Base-by-base conservation (phyloP, 2,888 invertebrate genomes). In the Melanchra persicariae region DNA sequence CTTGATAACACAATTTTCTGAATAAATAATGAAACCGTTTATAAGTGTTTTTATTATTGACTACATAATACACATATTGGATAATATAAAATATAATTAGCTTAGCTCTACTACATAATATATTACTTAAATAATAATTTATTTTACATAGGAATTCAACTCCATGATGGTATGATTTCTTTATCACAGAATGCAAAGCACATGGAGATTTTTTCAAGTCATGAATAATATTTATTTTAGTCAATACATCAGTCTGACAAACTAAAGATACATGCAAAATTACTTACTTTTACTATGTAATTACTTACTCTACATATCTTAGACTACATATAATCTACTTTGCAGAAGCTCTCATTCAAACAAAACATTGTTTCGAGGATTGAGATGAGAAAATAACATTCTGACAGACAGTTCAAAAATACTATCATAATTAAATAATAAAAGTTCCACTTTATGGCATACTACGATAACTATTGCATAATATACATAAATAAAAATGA, bases 1-100 rank as follows among this genome's bases (percentile, higher is more conserved):
- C 88, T 90, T 91, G 95, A 93, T 95, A 95, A 96, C 95, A 92
- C 91, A 93, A 93, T 93, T 95, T 95, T 94, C 90, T 93, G 90
- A 95, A 95, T 95, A 95, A 95, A 95, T 89, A 88, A 91, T 92
- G 88, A 93, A 92, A 92, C 87, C 87, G 89, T 84, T 79, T 88
- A 83, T 74, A 75, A 77, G 69, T 82, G 76, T 86, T 90, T 78
- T 86, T 90, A 61, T 79, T 62, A 76, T 77, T 74, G 9, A 55
- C 49, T 70, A 68, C 43, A 79, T 7, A 51, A 37, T 60, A 79
- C 30, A 57, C 65, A 52, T 49, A 61, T 47, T 64, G 59, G 34
- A 77, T 69, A 52, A 70, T 71, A 77, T 43, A 76, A 81, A 77
- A 81, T 60, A 78, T 60, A 49, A 49, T 43, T 51, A 61, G 24